Evolutionary conservation across 2,888 invertebrate species (phyloP).

Genomic region (Temnothorax rugatulus): DNA sequence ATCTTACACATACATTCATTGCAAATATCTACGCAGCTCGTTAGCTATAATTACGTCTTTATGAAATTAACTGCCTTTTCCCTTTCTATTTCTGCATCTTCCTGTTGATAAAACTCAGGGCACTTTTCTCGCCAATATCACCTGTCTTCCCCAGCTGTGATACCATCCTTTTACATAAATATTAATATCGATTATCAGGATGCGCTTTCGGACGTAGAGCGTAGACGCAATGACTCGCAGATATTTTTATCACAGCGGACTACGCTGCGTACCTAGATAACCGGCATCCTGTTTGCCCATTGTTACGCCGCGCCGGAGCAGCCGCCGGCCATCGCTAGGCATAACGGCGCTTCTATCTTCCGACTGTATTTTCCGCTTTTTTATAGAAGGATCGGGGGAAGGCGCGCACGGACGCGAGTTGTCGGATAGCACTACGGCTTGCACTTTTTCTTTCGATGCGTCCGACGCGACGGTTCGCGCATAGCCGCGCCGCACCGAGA

Average conservation of each 20-base stretch:
- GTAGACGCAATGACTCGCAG: constrained; percentile 10
- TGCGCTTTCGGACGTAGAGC: background rate
- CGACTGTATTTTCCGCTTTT: constrained; percentile 15
- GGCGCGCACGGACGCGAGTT: constrained; percentile 13
- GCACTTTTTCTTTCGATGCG: constrained; percentile 45
- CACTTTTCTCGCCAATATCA: background rate
- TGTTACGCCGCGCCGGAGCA: constrained; percentile 49
- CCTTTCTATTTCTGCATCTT: background rate
- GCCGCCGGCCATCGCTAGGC: constrained; percentile 31
- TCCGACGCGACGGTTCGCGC: constrained; percentile 18
- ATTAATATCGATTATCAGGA: constrained; percentile 31
- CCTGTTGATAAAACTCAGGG: background rate
- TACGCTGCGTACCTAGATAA: constrained; percentile 60
- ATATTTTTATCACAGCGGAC: constrained; percentile 59
- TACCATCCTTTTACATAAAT: constrained; percentile 3
- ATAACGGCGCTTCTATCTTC: constrained; percentile 46
- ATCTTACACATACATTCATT: background rate
- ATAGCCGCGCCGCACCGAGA: constrained; percentile 43
- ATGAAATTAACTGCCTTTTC: background rate
- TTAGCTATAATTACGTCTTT: background rate
- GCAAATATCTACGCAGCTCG: background rate
- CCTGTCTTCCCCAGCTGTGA: background rate
- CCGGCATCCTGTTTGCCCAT: constrained; percentile 69
- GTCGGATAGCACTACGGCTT: constrained; percentile 20
- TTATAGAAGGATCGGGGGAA: constrained; percentile 3